Conservation (phyloP, 2,113 vertebrate genomes). For the Apaloderma vittatum region DNA sequence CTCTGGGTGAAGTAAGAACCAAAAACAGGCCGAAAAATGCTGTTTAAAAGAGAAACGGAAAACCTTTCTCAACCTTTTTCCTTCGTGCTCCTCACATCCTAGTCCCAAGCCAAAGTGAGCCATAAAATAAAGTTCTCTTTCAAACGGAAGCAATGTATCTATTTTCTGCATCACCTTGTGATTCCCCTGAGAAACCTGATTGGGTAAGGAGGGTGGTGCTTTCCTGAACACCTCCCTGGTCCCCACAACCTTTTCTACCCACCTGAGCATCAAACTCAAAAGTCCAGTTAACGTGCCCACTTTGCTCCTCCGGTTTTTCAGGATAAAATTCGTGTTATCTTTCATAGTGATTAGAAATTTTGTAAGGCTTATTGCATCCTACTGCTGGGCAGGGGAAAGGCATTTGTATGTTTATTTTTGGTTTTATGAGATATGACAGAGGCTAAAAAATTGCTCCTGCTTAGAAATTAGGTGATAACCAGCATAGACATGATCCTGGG, state of each 20-base stretch:
- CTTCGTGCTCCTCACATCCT: accelerated
- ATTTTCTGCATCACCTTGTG: not conserved
- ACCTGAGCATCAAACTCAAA: not conserved
- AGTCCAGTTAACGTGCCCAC: not conserved
- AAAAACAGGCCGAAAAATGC: slow-evolving; percentile 16
- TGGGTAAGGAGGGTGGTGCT: not conserved
- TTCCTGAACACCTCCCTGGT: not conserved
- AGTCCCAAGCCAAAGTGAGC: not conserved
- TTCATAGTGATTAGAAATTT: not conserved
- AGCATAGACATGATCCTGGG: not conserved
- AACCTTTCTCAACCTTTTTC: not conserved
- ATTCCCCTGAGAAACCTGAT: not conserved
- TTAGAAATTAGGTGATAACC: not conserved
- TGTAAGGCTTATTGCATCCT: not conserved
- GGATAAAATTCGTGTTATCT: not conserved
- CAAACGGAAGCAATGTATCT: not conserved
- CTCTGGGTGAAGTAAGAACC: not conserved
- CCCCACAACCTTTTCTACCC: not conserved
- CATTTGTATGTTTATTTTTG: not conserved
- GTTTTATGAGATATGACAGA: not conserved
- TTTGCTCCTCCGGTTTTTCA: not conserved
- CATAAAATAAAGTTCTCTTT: not conserved
- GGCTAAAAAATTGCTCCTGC: not conserved
- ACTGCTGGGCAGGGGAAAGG: not conserved
- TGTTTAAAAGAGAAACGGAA: not conserved